These are phyloP conservation scores for Hyles lineata DNA, from an alignment of 2,888 invertebrate genomes.

Conservation along the genomic window DNA sequence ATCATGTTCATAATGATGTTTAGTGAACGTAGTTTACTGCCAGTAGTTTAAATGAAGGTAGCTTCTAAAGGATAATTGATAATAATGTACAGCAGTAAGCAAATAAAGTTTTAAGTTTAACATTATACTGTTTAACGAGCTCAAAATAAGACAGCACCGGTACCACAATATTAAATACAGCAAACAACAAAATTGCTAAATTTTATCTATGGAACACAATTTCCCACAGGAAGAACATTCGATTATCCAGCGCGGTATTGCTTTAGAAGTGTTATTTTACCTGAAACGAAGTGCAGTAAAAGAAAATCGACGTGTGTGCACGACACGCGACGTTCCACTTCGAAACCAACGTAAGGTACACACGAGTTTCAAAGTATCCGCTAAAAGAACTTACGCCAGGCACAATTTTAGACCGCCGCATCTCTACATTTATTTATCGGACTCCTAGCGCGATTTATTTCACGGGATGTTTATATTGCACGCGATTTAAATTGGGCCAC, in stretches of 20 bases:
- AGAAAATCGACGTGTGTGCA: constrained; percentile 58
- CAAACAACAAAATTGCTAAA: neutral
- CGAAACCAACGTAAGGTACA: constrained; percentile 14
- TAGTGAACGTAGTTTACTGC: neutral
- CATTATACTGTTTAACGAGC: too few relatives aligned
- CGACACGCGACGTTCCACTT: constrained; percentile 36
- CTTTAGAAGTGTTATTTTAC: constrained; percentile 67
- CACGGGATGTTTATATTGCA: constrained; percentile 18
- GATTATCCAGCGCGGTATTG: constrained; percentile 69
- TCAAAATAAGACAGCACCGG: too few relatives aligned
- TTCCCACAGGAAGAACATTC: constrained; percentile 48
- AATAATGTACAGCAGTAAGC: too few relatives aligned
- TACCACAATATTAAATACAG: neutral
- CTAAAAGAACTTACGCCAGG: constrained; percentile 47
- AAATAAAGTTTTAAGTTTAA: too few relatives aligned
- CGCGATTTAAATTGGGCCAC: constrained; percentile 20
- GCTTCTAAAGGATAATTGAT: neutral
- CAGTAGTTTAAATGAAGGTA: neutral
- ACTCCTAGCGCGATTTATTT: constrained; percentile 12
- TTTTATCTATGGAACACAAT: constrained; percentile 34
- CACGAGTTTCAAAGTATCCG: constrained; percentile 43
- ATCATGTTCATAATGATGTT: neutral
- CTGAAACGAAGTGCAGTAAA: constrained; percentile 51
- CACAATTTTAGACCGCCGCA: constrained; percentile 45
- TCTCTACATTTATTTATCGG: constrained; percentile 11